Evolutionary conservation across 1,140 invertebrate species (phyloP).

Genomic region (Cotesia vestalis): DNA sequence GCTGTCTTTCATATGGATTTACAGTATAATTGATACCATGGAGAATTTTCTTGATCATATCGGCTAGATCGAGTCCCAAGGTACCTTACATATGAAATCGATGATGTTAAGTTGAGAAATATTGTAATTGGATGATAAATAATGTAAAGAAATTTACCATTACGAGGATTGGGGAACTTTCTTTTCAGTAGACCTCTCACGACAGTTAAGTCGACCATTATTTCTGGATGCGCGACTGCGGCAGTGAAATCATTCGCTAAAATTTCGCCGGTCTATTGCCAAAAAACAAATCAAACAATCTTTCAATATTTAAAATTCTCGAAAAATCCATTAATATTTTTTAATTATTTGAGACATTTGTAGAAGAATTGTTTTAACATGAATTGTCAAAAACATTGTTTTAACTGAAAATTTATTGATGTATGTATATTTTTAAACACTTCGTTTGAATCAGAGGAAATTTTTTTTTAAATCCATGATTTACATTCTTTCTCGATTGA

Average conservation of each 20-base stretch:
- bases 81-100: constrained; percentile 61
- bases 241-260: constrained; percentile 76
- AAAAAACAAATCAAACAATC: constrained; percentile 30
- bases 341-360: too few species aligned
- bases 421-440: too few species aligned
- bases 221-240: constrained; percentile 79
- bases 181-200: constrained; percentile 79
- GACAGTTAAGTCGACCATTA: constrained; percentile 77
- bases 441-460: too few species aligned
- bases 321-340: too few species aligned
- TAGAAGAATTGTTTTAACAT: too few species aligned
- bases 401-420: too few species aligned
- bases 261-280: constrained; percentile 72
- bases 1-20: constrained; percentile 71
- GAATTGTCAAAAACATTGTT: too few species aligned
- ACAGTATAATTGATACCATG: constrained; percentile 75
- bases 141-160: constrained; percentile 58
- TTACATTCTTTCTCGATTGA: too few species aligned
- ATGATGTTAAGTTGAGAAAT: constrained; percentile 5
- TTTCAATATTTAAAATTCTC: background rate
- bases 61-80: constrained; percentile 71
- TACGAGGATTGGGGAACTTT: constrained; percentile 75
- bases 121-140: background rate
- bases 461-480: too few species aligned
- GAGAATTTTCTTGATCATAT: constrained; percentile 71